Evolutionary conservation across 1,140 invertebrate genomes (phyloP), one percentile per base, ranked within the genome.

Genomic region (Leptestheria dahalacensis): DNA sequence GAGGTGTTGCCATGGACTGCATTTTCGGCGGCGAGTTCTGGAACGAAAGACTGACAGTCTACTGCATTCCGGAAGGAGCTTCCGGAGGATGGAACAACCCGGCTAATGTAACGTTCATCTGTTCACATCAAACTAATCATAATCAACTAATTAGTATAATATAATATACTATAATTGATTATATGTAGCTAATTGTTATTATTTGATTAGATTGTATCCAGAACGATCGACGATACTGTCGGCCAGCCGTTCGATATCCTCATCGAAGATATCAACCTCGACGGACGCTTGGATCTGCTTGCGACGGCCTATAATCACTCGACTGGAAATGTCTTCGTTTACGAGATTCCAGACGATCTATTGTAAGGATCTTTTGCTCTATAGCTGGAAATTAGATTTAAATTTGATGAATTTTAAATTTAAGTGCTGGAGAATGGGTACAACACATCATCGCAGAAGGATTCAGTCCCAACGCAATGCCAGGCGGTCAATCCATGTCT

Each of bases 21-120:
- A 67, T 74, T 33, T 57, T 73, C 12, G 64, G 68, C 1, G 68
- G 68, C 2, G 68, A 69, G 61, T 73, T 72, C 64, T 74, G 70
- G 63, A 67, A 67, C 24, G 63, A 69, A 49, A 62, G 62, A 46
- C 61, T 71, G 0, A 66, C 65, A 12, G 62, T 74, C 20, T 71
- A 69, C 57, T 74, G 69, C 69, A 69, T 68, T n/a, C 64, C 66
- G 29, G 64, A 53, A 20, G 53, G 50, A 49, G 62, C 65, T 15
- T 52, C 61, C 1, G 64, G 65, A 25, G 67, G 66, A 20, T 73
- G 72, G 71, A 68, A 66, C 6, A 66, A 72, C 52, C 21, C 61
- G 10, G 55, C 58, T 21, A 66, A 67, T 62, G 69, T 71, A 63
- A 58, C n/a, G n/a, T n/a, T n/a, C n/a, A n/a, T n/a, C n/a, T n/a